Evolutionary conservation across 2,888 invertebrate species (phyloP).

Genomic region (Chironomus tentans): DNA sequence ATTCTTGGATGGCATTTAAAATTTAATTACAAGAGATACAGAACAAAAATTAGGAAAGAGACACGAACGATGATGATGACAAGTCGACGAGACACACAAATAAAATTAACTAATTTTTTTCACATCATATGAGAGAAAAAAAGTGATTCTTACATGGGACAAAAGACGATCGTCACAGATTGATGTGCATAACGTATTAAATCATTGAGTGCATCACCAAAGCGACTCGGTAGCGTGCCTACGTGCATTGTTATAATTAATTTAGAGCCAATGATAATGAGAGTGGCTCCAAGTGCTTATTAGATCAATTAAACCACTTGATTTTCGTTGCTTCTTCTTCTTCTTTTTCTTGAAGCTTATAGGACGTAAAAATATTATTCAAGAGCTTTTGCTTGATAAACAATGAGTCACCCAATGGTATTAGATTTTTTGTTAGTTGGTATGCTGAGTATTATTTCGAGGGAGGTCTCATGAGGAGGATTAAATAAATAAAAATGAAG

Average conservation of each 20-base stretch:
- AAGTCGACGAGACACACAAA: not conserved
- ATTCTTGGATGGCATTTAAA: no score
- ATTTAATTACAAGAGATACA: not conserved
- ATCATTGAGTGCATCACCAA: slow-evolving; percentile 41
- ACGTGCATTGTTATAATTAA: slow-evolving; percentile 38
- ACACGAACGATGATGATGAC: not conserved
- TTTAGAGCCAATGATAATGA: no score
- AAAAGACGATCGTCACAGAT: slow-evolving; percentile 42
- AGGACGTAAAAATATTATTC: no score
- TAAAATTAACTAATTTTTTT: not conserved
- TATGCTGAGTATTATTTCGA: not conserved
- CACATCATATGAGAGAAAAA: not conserved
- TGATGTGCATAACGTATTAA: slow-evolving; percentile 43
- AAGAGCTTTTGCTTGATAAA: not conserved
- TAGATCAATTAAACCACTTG: not conserved
- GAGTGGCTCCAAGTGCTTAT: no score
- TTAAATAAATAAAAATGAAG: no score
- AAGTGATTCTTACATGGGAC: slow-evolving; percentile 35
- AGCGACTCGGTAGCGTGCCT: slow-evolving; percentile 39
- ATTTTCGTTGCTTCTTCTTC: not conserved
- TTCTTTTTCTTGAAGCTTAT: not conserved
- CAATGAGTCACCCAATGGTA: not conserved
- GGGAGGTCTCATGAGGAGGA: not conserved
- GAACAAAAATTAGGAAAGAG: not conserved
- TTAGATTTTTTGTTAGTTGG: not conserved